Base-by-base conservation (phyloP, 2,888 invertebrate genomes). In the Strigamia transsilvanica region DNA sequence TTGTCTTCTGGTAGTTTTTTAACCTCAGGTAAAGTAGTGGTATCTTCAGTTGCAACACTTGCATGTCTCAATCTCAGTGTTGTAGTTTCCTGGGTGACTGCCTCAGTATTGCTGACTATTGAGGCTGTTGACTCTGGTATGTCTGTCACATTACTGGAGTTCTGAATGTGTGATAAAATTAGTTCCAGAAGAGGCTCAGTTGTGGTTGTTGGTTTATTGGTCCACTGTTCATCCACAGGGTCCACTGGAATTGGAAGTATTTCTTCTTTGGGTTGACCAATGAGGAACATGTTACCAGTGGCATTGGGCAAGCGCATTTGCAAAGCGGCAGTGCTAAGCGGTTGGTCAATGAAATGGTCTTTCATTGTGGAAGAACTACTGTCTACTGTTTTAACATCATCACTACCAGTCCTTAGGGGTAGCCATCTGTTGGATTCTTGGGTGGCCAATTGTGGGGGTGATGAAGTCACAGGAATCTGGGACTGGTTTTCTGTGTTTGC, bases 251-350 rank as follows among this genome's bases (percentile, higher is more conserved):
- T 46, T 46, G 46, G 46, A 46, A 46, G 13, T n/a, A n/a, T 46
- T 13, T 66, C 61, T 66, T 66, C 61, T 21, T 66, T 66, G 3
- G 61, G 61, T 21, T 66, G 61, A 5, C 61, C 61, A 66, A 66
- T 66, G 21, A 66, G 61, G 12, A 66, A 66, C 61, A 66, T 66
- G 61, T 66, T 66, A 66, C 61, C 61, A 12, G 61, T 66, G 23
- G 61, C 61, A 21, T 66, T 66, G 13, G 61, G 61, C 6, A 66
- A 23, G 6, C 61, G 61, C 61, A 66, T 66, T 23, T 23, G 21
- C 12, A 66, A 23, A 12, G 61, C 61, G 0, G 21, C 21, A 21
- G 61, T 66, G 23, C 61, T 66, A 21, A 66, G 21, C 6, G 61
- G 61, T 66, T 66, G 61, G 12, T 23, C 6, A 6, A 21, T 15